A percentile compares a stretch with the other conserved stretches of the same genome.
Evolutionary conservation across 2,888 invertebrate species (phyloP).

Genomic region (Furcula furcula): DNA sequence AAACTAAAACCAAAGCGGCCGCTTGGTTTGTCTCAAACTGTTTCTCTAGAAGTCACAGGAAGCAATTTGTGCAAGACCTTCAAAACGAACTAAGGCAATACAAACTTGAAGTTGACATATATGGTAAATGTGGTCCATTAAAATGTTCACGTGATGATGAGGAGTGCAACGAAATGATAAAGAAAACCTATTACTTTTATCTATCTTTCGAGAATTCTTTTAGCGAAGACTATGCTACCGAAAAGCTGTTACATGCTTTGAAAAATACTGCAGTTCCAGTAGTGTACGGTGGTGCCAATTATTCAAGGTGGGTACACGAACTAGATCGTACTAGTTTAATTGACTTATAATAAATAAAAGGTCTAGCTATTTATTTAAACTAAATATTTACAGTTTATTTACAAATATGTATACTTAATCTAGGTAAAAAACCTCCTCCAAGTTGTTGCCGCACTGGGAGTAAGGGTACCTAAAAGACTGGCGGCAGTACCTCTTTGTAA

Average conservation of each 20-base stretch:
- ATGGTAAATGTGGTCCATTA: conserved; percentile 41
- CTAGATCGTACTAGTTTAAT: too few species aligned
- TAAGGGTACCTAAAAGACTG: too few species aligned
- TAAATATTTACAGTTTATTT: too few species aligned
- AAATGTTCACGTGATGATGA: conserved; percentile 29
- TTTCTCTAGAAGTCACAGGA: conserved; percentile 29
- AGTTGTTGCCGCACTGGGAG: too few species aligned
- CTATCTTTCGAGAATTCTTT: conserved; percentile 52
- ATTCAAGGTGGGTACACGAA: conserved; percentile 45
- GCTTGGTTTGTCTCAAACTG: conserved; percentile 53
- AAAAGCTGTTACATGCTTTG: conserved; percentile 48
- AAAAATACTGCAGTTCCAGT: conserved; percentile 82
- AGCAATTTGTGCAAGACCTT: conserved; percentile 23
- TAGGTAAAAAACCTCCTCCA: too few species aligned
- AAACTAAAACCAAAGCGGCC: conserved; percentile 38
- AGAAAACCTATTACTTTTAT: conserved; percentile 51
- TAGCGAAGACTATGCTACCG: conserved; percentile 53
- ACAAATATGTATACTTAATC: too few species aligned
- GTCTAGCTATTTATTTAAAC: too few species aligned
- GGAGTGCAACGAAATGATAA: conserved; percentile 32
- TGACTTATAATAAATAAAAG: too few species aligned
- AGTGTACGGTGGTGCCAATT: conserved; percentile 83
- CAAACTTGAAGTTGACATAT: conserved; percentile 41
- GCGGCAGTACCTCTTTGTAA: not conserved
- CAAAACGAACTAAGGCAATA: conserved; percentile 27